These are phyloP conservation scores for Lates japonicus DNA, from an alignment of 2,797 vertebrate species.

Conservation along the genomic window DNA sequence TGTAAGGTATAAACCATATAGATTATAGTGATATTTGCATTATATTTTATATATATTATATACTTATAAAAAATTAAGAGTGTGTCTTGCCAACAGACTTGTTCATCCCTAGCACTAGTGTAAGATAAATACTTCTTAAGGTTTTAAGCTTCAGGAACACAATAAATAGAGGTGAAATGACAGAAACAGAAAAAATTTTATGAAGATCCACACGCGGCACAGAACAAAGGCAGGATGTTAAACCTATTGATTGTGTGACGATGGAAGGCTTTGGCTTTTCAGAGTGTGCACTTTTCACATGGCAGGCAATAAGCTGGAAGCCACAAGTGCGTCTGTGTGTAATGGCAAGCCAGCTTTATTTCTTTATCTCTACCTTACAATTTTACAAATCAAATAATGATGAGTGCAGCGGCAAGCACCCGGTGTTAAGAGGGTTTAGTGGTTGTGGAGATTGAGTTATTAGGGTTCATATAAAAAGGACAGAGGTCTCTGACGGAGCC, in stretches of 20 bases:
- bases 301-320: slow-evolving; percentile 66
- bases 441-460: slow-evolving; percentile 80
- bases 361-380: slow-evolving; percentile 81
- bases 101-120: neutral
- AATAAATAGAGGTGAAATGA: neutral
- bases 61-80: neutral
- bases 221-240: slow-evolving; percentile 46
- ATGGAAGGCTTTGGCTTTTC: slow-evolving; percentile 54
- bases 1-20: neutral
- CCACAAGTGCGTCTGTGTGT: slow-evolving; percentile 75
- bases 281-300: slow-evolving; percentile 62
- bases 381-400: slow-evolving; percentile 83
- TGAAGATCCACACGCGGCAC: slow-evolving; percentile 6
- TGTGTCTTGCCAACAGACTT: neutral
- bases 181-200: slow-evolving; percentile 4
- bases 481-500: slow-evolving; percentile 69
- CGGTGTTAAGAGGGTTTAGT: slow-evolving; percentile 79
- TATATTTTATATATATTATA: neutral
- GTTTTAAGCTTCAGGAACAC: neutral
- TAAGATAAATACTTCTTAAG: slow-evolving; percentile 1
- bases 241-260: slow-evolving; percentile 64
- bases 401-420: slow-evolving; percentile 72
- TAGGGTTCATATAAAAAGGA: slow-evolving; percentile 65
- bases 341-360: slow-evolving; percentile 74
- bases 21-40: neutral